phyloP scores from a whole-genome alignment of 2,113 vertebrate genomes.

The Laticauda laticaudata region DNA sequence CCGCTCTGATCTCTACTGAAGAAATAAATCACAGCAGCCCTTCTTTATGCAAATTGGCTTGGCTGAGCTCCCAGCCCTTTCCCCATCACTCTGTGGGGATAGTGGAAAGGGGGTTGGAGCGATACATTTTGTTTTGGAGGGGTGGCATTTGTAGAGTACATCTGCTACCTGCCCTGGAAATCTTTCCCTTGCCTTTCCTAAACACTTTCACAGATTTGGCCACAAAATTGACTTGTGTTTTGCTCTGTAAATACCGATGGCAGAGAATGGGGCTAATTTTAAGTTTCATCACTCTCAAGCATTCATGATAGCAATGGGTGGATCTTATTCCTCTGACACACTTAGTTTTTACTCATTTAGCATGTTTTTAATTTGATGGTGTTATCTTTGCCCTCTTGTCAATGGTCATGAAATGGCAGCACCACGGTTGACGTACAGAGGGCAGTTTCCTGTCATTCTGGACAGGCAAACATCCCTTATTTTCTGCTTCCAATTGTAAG shows the following conservation, averaged over 20 bases:
- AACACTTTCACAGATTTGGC: slow-evolving; percentile 18
- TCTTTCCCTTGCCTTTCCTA: not conserved
- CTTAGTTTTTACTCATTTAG: slow-evolving; percentile 40
- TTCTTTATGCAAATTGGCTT: slow-evolving; percentile 27
- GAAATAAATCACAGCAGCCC: not conserved
- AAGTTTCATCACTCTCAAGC: not conserved
- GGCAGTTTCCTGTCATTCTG: not conserved
- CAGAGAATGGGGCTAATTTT: slow-evolving; percentile 18
- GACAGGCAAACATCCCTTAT: not conserved
- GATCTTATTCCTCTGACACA: not conserved
- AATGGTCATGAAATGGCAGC: slow-evolving; percentile 1
- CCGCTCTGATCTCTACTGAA: slow-evolving; percentile 58
- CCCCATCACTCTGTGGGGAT: slow-evolving; percentile 3
- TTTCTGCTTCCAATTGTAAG: slow-evolving; percentile 11
- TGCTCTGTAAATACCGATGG: slow-evolving; percentile 32
- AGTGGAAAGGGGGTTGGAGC: slow-evolving; percentile 19
- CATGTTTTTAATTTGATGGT: slow-evolving; percentile 37
- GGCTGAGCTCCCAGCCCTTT: slow-evolving; percentile 17
- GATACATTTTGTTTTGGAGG: not conserved
- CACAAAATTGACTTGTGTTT: slow-evolving; percentile 15
- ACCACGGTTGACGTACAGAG: not conserved
- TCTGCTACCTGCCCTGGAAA: not conserved
- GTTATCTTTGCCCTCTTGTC: not conserved
- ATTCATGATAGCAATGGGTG: not conserved
- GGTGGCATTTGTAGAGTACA: slow-evolving; percentile 18